Conservation (phyloP, 2,113 vertebrate species). For the Centropus bengalensis region DNA sequence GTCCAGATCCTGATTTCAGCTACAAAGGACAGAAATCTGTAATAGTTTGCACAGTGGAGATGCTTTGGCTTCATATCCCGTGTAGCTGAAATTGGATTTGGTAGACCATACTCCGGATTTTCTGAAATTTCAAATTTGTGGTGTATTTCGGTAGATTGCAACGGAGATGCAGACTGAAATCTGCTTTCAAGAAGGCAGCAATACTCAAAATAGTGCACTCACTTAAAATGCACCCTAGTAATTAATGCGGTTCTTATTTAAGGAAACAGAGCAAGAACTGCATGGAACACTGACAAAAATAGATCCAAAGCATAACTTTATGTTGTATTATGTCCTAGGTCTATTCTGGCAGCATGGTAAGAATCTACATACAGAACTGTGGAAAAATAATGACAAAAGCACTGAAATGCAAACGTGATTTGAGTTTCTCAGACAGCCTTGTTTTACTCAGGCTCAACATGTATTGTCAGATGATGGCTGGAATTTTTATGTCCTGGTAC, state of each 20-base stretch:
- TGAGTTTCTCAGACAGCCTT: not conserved
- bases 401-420: not conserved
- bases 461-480: not conserved
- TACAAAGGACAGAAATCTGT: conserved; percentile 1
- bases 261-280: conserved; percentile 7
- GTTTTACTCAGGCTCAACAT: not conserved
- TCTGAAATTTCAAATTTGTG: conserved; percentile 1
- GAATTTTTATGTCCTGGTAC: not conserved
- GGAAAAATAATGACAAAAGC: conserved; percentile 12
- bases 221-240: not conserved
- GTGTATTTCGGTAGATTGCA: not conserved
- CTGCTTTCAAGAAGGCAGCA: not conserved
- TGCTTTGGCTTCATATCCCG: not conserved
- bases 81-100: not conserved
- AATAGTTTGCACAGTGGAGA: not conserved
- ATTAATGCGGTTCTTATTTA: conserved; percentile 23
- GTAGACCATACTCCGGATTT: not conserved
- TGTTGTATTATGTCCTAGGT: not conserved
- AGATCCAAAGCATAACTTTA: conserved; percentile 19
- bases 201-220: not conserved
- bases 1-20: conserved; percentile 23
- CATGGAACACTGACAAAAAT: conserved; percentile 16
- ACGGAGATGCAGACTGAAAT: not conserved
- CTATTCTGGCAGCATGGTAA: not conserved
- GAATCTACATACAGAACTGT: not conserved